phyloP scores from a whole-genome alignment of 2,797 vertebrate genomes.

The Atherinosoma microstoma region DNA sequence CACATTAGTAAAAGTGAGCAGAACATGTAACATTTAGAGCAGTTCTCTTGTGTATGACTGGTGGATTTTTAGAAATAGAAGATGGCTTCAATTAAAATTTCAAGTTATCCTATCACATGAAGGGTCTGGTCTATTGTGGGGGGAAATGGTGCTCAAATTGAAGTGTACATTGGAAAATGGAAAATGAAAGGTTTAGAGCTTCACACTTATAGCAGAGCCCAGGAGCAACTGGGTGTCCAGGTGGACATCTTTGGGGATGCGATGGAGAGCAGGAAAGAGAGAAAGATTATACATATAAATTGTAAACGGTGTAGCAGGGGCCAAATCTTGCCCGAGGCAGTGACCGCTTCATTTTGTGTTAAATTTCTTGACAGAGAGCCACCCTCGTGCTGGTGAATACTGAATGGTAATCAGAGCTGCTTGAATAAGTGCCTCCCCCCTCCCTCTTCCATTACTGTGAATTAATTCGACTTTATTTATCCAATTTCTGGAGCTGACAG shows the following conservation, averaged over 20 bases:
- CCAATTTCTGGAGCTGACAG: conserved; percentile 99
- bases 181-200: conserved; percentile 66
- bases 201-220: conserved; percentile 57
- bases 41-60: conserved; percentile 10
- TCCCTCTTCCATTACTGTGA: conserved; percentile 91
- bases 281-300: conserved; percentile 91
- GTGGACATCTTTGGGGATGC: conserved; percentile 64
- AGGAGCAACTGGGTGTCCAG: conserved; percentile 67
- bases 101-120: conserved; percentile 56
- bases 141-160: conserved; percentile 55
- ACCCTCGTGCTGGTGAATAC: conserved; percentile 94
- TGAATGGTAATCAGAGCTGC: conserved; percentile 92
- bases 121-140: conserved; percentile 56
- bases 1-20: conserved; percentile 13
- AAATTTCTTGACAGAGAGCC: conserved; percentile 89
- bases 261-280: conserved; percentile 17
- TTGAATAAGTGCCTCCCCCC: conserved; percentile 84
- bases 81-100: conserved; percentile 60
- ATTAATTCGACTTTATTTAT: conserved; percentile 99
- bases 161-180: conserved; percentile 59
- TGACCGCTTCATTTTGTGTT: conserved; percentile 89
- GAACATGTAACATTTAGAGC: not conserved
- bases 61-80: conserved; percentile 22
- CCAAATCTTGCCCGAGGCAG: conserved; percentile 89
- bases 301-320: conserved; percentile 91